These are phyloP conservation scores for Anolis sagrei DNA, from an alignment of 2,113 vertebrate species.

Conservation along the genomic window DNA sequence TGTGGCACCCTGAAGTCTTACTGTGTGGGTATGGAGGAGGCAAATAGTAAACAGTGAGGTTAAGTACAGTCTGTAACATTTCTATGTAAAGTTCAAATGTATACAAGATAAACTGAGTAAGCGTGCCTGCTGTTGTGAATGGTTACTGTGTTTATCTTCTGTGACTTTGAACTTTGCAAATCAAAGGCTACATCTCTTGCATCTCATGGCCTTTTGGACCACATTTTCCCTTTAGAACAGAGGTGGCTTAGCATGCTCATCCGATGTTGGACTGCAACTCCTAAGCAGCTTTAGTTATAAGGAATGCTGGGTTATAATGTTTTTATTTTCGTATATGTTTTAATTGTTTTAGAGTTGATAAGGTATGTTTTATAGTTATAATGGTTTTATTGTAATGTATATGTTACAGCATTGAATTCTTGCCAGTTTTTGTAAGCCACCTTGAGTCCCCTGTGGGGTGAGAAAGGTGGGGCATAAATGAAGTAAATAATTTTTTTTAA, in stretches of 20 bases:
- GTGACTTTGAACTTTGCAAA: background rate
- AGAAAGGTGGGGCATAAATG: too few relatives aligned
- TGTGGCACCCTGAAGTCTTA: background rate
- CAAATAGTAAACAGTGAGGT: background rate
- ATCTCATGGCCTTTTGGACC: background rate
- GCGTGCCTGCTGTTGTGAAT: background rate
- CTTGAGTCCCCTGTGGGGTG: too few relatives aligned
- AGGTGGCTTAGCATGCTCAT: too few relatives aligned
- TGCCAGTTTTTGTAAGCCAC: too few relatives aligned
- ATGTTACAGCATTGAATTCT: too few relatives aligned
- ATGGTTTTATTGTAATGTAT: too few relatives aligned
- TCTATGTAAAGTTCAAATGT: constrained; percentile 7
- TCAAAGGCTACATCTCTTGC: background rate
- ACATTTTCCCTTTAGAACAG: background rate
- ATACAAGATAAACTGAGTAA: background rate
- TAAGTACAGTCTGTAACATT: background rate
- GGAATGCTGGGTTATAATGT: too few relatives aligned
- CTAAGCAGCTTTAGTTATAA: background rate
- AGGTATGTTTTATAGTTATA: too few relatives aligned
- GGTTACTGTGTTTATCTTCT: background rate
- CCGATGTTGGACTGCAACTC: too few relatives aligned
- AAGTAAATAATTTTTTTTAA: too few relatives aligned
- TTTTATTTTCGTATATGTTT: too few relatives aligned
- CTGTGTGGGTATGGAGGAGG: background rate
- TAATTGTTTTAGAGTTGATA: too few relatives aligned